These are phyloP conservation scores for Urocitellus parryii DNA, from an alignment of 2,113 vertebrate genomes.

Conservation along the genomic window DNA sequence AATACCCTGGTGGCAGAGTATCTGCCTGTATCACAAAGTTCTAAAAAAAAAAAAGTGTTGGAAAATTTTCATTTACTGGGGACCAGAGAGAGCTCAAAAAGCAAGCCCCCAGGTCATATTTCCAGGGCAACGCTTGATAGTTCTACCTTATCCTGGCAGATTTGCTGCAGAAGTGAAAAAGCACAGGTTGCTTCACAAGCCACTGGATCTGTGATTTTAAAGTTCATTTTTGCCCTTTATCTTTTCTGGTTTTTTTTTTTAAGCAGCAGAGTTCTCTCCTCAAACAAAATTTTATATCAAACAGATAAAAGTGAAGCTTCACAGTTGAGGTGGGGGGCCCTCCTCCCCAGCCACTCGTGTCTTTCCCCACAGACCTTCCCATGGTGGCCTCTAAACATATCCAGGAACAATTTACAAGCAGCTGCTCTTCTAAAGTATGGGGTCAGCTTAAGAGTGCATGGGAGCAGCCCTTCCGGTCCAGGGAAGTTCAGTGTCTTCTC, in stretches of 20 bases:
- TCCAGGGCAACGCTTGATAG: conserved; percentile 38
- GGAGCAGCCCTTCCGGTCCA: neutral
- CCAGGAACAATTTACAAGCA: neutral
- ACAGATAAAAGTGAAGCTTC: conserved; percentile 11
- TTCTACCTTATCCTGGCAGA: neutral
- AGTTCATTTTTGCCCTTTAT: conserved; percentile 54
- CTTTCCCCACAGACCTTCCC: neutral
- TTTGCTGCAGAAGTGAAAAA: conserved; percentile 33
- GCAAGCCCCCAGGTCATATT: conserved; percentile 41
- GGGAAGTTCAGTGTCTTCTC: neutral
- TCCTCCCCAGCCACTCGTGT: neutral
- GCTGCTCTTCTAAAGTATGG: neutral
- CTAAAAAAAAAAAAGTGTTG: neutral
- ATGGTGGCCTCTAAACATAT: neutral
- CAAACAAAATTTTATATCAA: conserved; percentile 53
- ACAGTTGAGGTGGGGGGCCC: neutral
- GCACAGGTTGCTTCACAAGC: conserved; percentile 43
- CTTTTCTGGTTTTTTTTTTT: conserved; percentile 7
- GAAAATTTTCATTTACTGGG: conserved; percentile 50
- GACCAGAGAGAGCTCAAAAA: conserved; percentile 28
- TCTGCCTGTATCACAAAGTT: neutral
- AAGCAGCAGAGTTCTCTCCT: conserved; percentile 26
- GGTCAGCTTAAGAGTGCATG: neutral
- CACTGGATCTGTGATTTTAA: conserved; percentile 42
- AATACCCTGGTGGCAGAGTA: neutral